These are phyloP conservation scores for Ramphastos sulfuratus DNA, from an alignment of 2,113 vertebrate species.

Conservation along the genomic window DNA sequence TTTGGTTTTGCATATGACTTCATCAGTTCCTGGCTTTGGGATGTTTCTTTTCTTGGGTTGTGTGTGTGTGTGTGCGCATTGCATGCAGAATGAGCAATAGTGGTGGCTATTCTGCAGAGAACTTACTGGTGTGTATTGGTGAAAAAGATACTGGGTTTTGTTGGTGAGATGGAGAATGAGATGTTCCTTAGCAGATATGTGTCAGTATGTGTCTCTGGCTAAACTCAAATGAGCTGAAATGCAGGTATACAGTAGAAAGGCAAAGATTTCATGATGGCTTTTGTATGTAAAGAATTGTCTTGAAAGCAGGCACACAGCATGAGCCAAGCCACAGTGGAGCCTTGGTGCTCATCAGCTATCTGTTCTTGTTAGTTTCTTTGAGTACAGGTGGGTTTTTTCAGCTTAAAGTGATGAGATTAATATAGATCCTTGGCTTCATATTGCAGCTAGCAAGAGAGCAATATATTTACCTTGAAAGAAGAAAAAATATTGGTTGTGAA, in stretches of 20 bases:
- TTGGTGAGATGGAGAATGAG: background rate
- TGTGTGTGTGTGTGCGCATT: too few species aligned
- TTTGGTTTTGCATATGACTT: background rate
- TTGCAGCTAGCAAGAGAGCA: background rate
- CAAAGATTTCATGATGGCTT: background rate
- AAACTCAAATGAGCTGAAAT: background rate
- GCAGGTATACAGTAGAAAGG: background rate
- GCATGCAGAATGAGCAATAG: background rate
- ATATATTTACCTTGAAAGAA: conserved; percentile 2
- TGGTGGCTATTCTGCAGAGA: background rate
- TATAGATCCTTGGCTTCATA: background rate
- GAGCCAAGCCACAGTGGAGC: background rate
- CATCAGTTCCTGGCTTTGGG: background rate
- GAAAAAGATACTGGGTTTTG: background rate
- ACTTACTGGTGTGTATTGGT: background rate
- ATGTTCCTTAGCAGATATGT: background rate
- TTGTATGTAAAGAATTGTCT: background rate
- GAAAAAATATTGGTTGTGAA: background rate
- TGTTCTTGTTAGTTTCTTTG: background rate
- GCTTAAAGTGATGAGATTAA: background rate
- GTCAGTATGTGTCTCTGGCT: background rate
- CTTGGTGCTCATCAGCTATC: background rate
- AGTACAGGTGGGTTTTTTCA: background rate
- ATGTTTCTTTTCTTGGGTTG: background rate
- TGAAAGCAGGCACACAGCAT: background rate